phyloP scores from a whole-genome alignment of 2,888 invertebrate genomes.

The Stenchaetothrips biformis region DNA sequence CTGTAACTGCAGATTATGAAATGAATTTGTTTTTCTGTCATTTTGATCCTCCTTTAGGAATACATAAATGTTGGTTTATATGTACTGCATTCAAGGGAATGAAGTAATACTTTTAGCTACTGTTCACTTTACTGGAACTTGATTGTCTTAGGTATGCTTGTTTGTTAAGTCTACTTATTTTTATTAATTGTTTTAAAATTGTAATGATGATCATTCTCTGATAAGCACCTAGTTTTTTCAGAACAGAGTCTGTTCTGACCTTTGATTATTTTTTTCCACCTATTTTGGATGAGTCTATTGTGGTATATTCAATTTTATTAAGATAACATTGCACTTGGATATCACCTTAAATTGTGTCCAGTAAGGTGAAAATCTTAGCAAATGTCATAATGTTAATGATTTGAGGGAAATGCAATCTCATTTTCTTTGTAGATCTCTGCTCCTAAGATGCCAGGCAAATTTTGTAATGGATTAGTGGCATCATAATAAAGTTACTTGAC shows the following conservation, averaged over 20 bases:
- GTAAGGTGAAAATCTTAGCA: background rate
- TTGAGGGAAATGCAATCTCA: conserved; percentile 1
- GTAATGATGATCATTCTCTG: background rate
- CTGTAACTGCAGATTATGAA: background rate
- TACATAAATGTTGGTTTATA: background rate
- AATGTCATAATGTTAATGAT: background rate
- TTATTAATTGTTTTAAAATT: background rate
- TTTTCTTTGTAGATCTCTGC: conserved; percentile 2
- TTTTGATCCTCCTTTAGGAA: background rate
- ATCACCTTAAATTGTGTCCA: background rate
- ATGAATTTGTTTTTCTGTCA: background rate
- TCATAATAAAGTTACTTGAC: conserved; percentile 9
- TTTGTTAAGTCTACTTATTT: background rate
- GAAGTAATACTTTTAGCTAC: no score
- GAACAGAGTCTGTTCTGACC: background rate
- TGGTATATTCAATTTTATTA: background rate
- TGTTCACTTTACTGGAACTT: no score
- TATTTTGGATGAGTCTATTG: background rate
- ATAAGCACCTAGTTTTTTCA: background rate
- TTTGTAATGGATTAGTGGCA: conserved; percentile 4
- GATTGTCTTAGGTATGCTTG: no score
- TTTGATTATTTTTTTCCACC: background rate
- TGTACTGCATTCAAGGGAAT: no score
- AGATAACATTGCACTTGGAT: no score
- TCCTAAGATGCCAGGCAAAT: background rate